Percentiles rank a stretch among this genome's conserved stretches.
phyloP scores from a whole-genome alignment of 2,113 vertebrate genomes.

The Eulacestoma nigropectus region DNA sequence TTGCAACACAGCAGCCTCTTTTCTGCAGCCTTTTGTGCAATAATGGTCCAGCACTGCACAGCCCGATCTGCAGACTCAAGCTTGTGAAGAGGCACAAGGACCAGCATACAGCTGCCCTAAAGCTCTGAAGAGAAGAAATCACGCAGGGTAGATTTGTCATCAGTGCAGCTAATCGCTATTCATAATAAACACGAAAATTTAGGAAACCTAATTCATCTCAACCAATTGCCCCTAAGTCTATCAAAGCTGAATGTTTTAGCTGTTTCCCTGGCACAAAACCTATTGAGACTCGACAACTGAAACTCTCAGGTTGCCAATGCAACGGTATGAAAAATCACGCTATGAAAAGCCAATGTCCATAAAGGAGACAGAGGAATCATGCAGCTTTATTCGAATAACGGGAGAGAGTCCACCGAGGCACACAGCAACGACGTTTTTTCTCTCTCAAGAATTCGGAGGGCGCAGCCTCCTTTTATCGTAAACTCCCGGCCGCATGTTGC shows the following conservation, averaged over 20 bases:
- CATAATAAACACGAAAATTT: not conserved
- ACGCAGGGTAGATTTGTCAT: not conserved
- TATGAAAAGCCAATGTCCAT: not conserved
- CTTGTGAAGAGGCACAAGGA: not conserved
- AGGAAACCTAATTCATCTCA: not conserved
- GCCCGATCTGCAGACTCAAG: no score
- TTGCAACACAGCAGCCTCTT: not conserved
- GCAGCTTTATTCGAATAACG: not conserved
- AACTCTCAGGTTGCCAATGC: not conserved
- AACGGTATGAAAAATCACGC: not conserved
- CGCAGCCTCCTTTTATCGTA: not conserved
- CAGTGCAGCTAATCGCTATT: not conserved
- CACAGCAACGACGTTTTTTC: fast-evolving
- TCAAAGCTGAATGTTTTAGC: not conserved
- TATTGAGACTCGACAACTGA: not conserved
- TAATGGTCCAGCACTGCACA: not conserved
- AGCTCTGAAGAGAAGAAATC: not conserved
- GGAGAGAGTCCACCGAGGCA: not conserved
- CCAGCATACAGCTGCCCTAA: not conserved
- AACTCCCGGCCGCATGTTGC: not conserved
- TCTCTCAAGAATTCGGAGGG: not conserved
- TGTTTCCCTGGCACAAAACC: not conserved
- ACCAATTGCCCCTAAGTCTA: not conserved
- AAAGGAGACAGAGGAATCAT: not conserved
- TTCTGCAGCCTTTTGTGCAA: not conserved